Evolutionary conservation across 2,888 invertebrate genomes (phyloP).

Genomic region (Drosophila picticornis): DNA sequence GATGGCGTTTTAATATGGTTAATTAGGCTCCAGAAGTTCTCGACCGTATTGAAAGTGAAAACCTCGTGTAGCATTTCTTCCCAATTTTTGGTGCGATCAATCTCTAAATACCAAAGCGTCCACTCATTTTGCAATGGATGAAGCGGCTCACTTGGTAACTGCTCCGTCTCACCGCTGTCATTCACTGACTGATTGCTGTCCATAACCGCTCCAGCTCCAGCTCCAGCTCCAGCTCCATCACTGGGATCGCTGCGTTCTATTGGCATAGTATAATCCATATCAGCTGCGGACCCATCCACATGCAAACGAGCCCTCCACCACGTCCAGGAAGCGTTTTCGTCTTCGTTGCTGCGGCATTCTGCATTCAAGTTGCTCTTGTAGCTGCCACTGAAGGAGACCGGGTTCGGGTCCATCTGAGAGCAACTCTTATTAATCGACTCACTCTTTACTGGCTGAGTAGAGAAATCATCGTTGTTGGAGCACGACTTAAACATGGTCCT

Average conservation of each 20-base stretch:
- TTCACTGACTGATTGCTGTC: background rate
- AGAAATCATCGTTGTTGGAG: conserved; percentile 52
- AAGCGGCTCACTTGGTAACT: conserved; percentile 88
- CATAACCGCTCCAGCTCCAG: conserved; percentile 6
- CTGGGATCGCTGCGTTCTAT: background rate
- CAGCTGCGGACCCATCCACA: conserved; percentile 10
- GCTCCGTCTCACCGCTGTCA: conserved; percentile 15
- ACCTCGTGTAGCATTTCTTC: conserved; percentile 96
- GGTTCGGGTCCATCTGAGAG: background rate
- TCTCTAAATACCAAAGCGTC: conserved; percentile 99
- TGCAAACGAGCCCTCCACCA: conserved; percentile 35
- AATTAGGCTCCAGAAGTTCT: conserved; percentile 98
- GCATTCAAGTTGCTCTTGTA: conserved; percentile 27
- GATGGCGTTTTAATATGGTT: conserved; percentile 93
- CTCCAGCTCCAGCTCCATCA: conserved; percentile 1
- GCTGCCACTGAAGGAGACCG: background rate
- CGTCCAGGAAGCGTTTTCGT: conserved; percentile 24
- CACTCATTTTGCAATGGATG: conserved; percentile 97
- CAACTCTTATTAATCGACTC: conserved; percentile 1
- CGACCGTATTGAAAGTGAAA: conserved; percentile 96
- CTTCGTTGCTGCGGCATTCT: conserved; percentile 10
- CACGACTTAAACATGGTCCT: conserved; percentile 62
- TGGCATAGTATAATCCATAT: conserved; percentile 8
- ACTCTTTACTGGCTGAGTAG: conserved; percentile 43
- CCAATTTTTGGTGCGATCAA: conserved; percentile 93